A percentile compares a stretch with the other conserved stretches of the same genome.
Conservation (phyloP, 1,140 invertebrate genomes). For the Drosophila novamexicana region DNA sequence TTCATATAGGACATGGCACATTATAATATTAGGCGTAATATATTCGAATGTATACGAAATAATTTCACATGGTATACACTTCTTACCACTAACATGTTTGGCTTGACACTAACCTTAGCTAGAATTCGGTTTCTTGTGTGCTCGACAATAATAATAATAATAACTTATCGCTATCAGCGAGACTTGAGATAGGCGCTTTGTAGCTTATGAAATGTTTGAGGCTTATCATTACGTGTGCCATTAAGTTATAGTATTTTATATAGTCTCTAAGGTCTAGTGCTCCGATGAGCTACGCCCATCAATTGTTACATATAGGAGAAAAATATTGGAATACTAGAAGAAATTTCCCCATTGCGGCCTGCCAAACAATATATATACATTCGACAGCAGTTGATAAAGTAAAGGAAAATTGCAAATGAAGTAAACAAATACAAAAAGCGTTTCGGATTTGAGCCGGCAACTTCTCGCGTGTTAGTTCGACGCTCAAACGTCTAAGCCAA, state of each 20-base stretch:
- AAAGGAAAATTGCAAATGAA: too few relatives aligned
- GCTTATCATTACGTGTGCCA: constrained; percentile 32
- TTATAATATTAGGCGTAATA: constrained; percentile 6
- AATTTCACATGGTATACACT: constrained; percentile 11
- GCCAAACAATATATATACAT: too few relatives aligned
- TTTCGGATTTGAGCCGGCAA: too few relatives aligned
- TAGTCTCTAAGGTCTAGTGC: constrained; percentile 13
- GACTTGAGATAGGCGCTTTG: constrained; percentile 45
- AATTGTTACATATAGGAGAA: constrained; percentile 3
- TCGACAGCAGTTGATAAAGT: too few relatives aligned
- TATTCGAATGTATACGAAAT: constrained; percentile 3
- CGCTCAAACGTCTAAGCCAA: too few relatives aligned
- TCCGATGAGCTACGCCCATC: constrained; percentile 19
- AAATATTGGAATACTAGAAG: too few relatives aligned
- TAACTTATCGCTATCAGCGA: constrained; percentile 60
- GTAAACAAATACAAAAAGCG: too few relatives aligned
- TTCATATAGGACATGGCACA: constrained; percentile 10
- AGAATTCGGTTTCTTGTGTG: background rate
- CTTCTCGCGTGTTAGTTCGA: too few relatives aligned
- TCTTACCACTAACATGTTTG: constrained; percentile 72
- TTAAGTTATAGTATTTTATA: background rate
- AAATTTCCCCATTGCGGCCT: too few relatives aligned
- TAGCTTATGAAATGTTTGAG: constrained; percentile 41
- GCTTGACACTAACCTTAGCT: constrained; percentile 48
- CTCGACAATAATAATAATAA: constrained; percentile 37